Conservation (phyloP, 2,888 invertebrate species). For the Eledona agricola region DNA sequence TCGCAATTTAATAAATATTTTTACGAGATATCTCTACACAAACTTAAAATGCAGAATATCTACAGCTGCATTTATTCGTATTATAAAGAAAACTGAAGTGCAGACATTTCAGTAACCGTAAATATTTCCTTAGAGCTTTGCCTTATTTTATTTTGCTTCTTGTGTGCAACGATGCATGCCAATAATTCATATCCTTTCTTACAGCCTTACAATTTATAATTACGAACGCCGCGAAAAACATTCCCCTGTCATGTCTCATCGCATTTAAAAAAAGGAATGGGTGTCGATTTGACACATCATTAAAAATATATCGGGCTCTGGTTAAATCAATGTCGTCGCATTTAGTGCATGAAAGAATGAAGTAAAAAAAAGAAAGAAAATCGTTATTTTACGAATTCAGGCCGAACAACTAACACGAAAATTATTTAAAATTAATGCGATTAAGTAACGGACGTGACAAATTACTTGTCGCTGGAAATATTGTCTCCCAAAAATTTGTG, state of each 20-base stretch:
- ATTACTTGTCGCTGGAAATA: too few species aligned
- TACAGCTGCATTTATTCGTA: slow-evolving; percentile 2
- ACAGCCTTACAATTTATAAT: not conserved
- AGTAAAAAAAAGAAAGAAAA: slow-evolving; percentile 10
- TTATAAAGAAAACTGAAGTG: slow-evolving; percentile 12
- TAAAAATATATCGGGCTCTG: slow-evolving; percentile 19
- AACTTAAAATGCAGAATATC: too few species aligned
- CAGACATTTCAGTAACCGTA: slow-evolving; percentile 4
- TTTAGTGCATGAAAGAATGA: slow-evolving; percentile 21
- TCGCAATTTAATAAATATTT: too few species aligned
- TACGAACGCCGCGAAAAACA: not conserved
- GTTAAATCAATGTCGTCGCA: slow-evolving; percentile 21
- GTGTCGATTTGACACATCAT: slow-evolving; percentile 26
- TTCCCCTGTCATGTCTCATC: not conserved
- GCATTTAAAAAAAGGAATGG: slow-evolving; percentile 21
- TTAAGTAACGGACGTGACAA: too few species aligned
- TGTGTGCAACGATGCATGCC: too few species aligned
- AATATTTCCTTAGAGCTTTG: slow-evolving; percentile 5
- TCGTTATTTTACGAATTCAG: slow-evolving; percentile 32
- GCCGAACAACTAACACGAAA: too few species aligned
- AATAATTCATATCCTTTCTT: too few species aligned
- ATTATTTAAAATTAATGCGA: too few species aligned
- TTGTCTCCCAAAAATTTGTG: slow-evolving; percentile 37
- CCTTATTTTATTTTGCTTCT: slow-evolving; percentile 7
- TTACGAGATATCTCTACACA: too few species aligned